Percentiles rank a stretch among this genome's conserved stretches.
Evolutionary conservation across 1,140 invertebrate species (phyloP).

Genomic region (Physella acuta): DNA sequence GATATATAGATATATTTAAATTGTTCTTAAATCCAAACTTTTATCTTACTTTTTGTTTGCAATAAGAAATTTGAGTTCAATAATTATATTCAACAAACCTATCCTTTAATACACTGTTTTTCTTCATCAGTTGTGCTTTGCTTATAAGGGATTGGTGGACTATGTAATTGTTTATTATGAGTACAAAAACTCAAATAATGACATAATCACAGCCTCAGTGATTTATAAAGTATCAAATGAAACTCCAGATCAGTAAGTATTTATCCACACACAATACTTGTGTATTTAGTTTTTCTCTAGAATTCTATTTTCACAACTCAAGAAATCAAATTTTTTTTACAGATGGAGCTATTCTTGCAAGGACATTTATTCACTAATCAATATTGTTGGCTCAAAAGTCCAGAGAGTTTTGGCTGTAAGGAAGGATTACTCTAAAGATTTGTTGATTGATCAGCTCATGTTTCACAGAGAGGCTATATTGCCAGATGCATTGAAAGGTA

Average conservation of each 20-base stretch:
- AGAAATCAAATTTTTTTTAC: too few species aligned
- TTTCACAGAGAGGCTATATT: slow-evolving; percentile 12
- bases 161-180: neutral
- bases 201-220: neutral
- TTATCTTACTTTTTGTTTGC: too few species aligned
- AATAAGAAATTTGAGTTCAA: too few species aligned
- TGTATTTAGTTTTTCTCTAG: too few species aligned
- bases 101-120: too few species aligned
- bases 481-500: neutral
- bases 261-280: neutral
- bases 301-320: too few species aligned
- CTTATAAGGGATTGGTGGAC: neutral
- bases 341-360: too few species aligned
- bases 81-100: too few species aligned
- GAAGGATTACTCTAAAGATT: slow-evolving; percentile 7
- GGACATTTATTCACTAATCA: too few species aligned
- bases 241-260: neutral
- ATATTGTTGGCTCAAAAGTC: too few species aligned
- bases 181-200: neutral
- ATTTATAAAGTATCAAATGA: neutral
- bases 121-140: neutral
- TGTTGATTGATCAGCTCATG: slow-evolving; percentile 33
- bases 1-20: too few species aligned
- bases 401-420: slow-evolving; percentile 7
- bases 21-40: too few species aligned